Conservation (phyloP, 2,113 vertebrate genomes). For the Propithecus coquereli region DNA sequence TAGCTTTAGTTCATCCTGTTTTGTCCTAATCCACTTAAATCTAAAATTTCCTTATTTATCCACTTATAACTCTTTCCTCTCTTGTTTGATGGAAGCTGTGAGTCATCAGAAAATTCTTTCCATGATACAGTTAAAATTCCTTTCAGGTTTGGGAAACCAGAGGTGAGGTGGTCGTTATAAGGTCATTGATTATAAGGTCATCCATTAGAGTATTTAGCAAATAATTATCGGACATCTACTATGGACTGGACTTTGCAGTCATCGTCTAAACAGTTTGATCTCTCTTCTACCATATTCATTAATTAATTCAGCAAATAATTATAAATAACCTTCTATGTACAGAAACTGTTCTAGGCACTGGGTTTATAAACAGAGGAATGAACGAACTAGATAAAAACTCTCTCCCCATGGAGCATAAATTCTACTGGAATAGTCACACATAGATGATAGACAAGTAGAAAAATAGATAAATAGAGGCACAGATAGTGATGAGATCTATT, state of each 20-base stretch:
- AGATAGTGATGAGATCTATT: background rate
- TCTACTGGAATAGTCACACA: background rate
- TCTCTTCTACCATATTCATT: background rate
- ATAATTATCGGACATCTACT: background rate
- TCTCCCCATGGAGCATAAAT: background rate
- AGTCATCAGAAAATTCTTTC: background rate
- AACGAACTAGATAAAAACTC: background rate
- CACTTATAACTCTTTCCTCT: background rate
- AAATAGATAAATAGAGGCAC: background rate
- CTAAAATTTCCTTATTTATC: background rate
- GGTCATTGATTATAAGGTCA: background rate
- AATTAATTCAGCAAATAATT: background rate
- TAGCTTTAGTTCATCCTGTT: background rate
- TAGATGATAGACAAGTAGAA: background rate
- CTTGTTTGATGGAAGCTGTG: background rate
- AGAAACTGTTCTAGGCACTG: background rate
- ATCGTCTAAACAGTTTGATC: background rate
- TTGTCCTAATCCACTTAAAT: background rate
- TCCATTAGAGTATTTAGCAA: background rate
- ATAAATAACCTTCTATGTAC: accelerated
- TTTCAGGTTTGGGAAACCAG: background rate
- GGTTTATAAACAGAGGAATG: background rate
- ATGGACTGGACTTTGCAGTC: background rate
- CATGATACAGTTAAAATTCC: background rate
- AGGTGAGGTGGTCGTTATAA: background rate